These are phyloP conservation scores for Clarias magur DNA, from an alignment of 2,113 vertebrate genomes.

Conservation along the genomic window DNA sequence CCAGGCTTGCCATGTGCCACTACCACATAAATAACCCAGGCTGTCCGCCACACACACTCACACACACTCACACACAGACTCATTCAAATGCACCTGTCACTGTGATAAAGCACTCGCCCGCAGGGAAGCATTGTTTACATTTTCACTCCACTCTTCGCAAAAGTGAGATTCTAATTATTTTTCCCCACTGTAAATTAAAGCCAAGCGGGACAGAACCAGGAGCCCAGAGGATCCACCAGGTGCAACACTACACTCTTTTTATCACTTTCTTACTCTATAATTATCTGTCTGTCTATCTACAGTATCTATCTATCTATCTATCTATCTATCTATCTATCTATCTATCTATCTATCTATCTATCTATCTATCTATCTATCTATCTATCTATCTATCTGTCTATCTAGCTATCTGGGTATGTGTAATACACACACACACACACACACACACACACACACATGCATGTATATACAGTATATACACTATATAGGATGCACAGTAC, in stretches of 20 bases:
- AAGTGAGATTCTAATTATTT: slow-evolving; percentile 99
- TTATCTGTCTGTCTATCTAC: background rate
- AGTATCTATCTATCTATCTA: background rate
- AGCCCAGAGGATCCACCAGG: slow-evolving; percentile 70
- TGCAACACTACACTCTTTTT: slow-evolving; percentile 44
- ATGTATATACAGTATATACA: no score
- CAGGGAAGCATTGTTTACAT: slow-evolving; percentile 99
- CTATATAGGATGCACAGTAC: no score
- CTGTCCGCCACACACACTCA: slow-evolving; percentile 83
- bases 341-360: background rate
- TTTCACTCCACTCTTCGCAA: slow-evolving; percentile 98
- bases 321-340: background rate
- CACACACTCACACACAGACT: slow-evolving; percentile 75
- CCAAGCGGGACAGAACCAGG: slow-evolving; percentile 85
- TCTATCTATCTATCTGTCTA: background rate
- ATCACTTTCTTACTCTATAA: background rate
- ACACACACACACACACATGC: no score
- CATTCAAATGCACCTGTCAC: slow-evolving; percentile 99
- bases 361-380: background rate
- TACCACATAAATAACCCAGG: slow-evolving; percentile 99
- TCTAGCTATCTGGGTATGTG: background rate
- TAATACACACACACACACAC: no score
- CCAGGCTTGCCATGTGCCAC: slow-evolving; percentile 90
- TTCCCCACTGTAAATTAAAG: slow-evolving; percentile 98
- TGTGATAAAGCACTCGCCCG: slow-evolving; percentile 99